Evolutionary conservation across 2,797 vertebrate species (phyloP).

Genomic region (Lithobates pipiens): DNA sequence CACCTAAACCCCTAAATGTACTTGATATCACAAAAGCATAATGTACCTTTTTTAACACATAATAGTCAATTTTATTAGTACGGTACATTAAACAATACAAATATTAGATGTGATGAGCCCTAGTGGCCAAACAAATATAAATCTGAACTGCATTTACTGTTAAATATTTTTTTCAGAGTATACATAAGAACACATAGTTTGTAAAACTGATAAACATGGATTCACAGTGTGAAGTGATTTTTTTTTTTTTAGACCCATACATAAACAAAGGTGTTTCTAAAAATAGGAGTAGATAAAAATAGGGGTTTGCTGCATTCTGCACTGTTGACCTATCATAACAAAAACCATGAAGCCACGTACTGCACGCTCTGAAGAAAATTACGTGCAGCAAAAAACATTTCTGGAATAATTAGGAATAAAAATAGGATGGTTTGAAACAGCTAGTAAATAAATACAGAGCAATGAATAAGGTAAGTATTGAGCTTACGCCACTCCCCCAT

Average conservation of each 20-base stretch:
- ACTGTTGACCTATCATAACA: slow-evolving; percentile 1
- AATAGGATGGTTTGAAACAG: background rate
- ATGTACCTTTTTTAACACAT: no score
- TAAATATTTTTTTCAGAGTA: background rate
- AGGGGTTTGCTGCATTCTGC: background rate
- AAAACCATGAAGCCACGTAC: background rate
- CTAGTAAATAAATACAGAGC: background rate
- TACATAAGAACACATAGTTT: background rate
- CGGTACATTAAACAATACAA: no score
- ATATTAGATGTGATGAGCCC: no score
- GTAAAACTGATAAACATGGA: background rate
- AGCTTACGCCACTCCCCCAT: no score
- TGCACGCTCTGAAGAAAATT: background rate
- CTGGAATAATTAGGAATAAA: background rate
- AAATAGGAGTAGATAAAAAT: slow-evolving; percentile 5
- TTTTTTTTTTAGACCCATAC: background rate
- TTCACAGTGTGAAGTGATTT: background rate
- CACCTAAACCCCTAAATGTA: no score
- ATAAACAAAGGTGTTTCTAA: background rate
- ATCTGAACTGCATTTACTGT: background rate
- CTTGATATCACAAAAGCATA: no score
- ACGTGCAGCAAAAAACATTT: background rate
- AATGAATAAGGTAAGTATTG: no score
- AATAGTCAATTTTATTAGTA: background rate
- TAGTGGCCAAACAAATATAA: no score